A percentile compares a stretch with the other conserved stretches of the same genome.
Evolutionary conservation across 2,797 vertebrate genomes (phyloP).

Genomic region (Notolabrus celidotus): DNA sequence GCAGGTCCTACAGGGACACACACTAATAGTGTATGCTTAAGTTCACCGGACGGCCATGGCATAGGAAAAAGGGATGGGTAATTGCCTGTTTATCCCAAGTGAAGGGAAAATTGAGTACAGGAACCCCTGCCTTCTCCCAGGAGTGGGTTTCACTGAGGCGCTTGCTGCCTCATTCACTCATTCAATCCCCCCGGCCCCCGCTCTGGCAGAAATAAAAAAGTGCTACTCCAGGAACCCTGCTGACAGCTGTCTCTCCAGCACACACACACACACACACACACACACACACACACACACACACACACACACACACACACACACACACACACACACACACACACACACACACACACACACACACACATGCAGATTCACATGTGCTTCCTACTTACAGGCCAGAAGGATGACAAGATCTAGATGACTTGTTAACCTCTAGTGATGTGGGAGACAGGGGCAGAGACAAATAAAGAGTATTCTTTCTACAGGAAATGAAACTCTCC

Average conservation of each 20-base stretch:
- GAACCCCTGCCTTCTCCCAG: conserved; percentile 83
- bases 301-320: conserved; percentile 60
- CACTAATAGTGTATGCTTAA: conserved; percentile 96
- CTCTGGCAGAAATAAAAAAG: conserved; percentile 73
- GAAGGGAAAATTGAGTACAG: conserved; percentile 91
- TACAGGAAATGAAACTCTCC: conserved; percentile 53
- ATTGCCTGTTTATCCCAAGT: conserved; percentile 97
- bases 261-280: conserved; percentile 63
- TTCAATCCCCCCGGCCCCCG: conserved; percentile 87
- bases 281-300: conserved; percentile 62
- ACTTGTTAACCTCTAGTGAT: conserved; percentile 83
- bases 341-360: conserved; percentile 68
- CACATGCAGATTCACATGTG: conserved; percentile 45
- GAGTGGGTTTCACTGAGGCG: conserved; percentile 78
- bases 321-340: conserved; percentile 70
- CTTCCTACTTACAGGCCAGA: conserved; percentile 65
- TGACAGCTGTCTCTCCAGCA: conserved; percentile 82
- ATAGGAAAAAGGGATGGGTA: conserved; percentile 93
- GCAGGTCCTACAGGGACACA: conserved; percentile 91
- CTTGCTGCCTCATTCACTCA: conserved; percentile 80
- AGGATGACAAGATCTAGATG: conserved; percentile 84
- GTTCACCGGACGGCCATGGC: conserved; percentile 92
- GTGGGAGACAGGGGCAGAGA: conserved; percentile 56
- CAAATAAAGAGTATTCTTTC: conserved; percentile 33
- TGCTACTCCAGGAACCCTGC: conserved; percentile 75